phyloP scores from a whole-genome alignment of 2,797 vertebrate genomes.

The Protosalanx chinensis region DNA sequence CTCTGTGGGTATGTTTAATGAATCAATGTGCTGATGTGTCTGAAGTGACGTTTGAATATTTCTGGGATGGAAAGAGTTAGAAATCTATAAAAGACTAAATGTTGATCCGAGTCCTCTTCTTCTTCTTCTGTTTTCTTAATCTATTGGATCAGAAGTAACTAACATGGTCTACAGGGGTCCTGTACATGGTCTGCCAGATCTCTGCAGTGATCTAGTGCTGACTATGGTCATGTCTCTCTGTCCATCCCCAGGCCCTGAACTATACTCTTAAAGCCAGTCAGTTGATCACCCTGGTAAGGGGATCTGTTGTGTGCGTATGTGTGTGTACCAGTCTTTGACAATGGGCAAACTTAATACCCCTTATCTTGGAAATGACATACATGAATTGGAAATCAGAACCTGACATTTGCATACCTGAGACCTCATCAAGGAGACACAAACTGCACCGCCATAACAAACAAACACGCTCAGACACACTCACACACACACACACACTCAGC shows the following conservation, averaged over 20 bases:
- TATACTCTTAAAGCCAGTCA: conserved; percentile 24
- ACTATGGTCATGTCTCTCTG: conserved; percentile 15
- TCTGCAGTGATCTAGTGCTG: neutral
- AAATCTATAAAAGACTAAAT: too few species aligned
- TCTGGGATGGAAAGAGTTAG: too few species aligned
- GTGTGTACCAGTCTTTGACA: conserved; percentile 27
- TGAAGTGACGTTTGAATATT: neutral
- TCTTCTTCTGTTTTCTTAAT: too few species aligned
- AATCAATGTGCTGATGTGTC: neutral
- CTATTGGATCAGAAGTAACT: too few species aligned
- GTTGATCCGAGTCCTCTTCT: too few species aligned
- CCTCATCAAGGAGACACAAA: conserved; percentile 26
- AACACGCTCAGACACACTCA: conserved; percentile 11
- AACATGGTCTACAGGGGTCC: conserved; percentile 2
- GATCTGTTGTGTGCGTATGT: conserved; percentile 32
- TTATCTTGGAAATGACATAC: conserved; percentile 39
- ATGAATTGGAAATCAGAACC: conserved; percentile 40
- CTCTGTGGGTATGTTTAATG: too few species aligned
- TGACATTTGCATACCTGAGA: conserved; percentile 33
- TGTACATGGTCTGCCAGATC: neutral
- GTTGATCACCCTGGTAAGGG: conserved; percentile 42
- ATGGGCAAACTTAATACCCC: conserved; percentile 35
- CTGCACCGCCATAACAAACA: neutral
- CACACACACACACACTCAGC: conserved; percentile 15
- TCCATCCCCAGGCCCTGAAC: conserved; percentile 15